A percentile compares a stretch with the other conserved stretches of the same genome.
phyloP scores from a whole-genome alignment of 35 echinoderm and acorn worm genomes.

The Patiria miniata region DNA sequence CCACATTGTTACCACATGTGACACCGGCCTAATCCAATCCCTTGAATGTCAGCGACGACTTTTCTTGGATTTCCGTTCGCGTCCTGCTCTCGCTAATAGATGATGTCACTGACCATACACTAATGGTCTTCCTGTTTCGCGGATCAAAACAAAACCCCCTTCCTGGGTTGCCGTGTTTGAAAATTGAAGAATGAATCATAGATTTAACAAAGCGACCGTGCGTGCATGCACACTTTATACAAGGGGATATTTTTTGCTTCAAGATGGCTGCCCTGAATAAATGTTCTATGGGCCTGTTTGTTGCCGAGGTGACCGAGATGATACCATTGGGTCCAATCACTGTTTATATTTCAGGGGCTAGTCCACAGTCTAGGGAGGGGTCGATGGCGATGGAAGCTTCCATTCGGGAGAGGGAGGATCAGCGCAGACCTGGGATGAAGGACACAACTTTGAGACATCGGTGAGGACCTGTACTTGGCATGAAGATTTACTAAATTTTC shows the following conservation, averaged over 20 bases:
- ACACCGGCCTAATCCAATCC: not conserved
- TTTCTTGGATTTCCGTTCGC: not conserved
- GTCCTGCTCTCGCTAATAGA: not conserved
- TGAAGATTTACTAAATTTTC: too few species aligned
- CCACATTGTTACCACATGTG: not conserved
- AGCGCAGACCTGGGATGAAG: conserved; percentile 11
- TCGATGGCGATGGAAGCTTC: conserved; percentile 17
- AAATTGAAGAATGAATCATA: not conserved
- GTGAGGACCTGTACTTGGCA: too few species aligned
- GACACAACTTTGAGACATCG: conserved; percentile 40
- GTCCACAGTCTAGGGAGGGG: conserved; percentile 20
- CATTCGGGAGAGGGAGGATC: conserved; percentile 47
- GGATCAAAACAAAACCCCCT: not conserved
- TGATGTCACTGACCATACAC: conserved; percentile 15
- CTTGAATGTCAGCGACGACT: not conserved
- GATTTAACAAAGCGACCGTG: not conserved
- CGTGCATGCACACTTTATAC: not conserved
- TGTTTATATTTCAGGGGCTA: conserved; percentile 26
- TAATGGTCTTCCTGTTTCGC: conserved; percentile 14
- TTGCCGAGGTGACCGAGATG: not conserved
- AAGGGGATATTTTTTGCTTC: too few species aligned
- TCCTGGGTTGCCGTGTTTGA: too few species aligned
- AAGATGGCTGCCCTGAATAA: conserved; percentile 11
- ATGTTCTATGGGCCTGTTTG: not conserved
- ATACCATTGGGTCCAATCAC: conserved; percentile 25